Evolutionary conservation across 1,140 invertebrate genomes (phyloP), one percentile per base, ranked within the genome.

Genomic region (Medauroidea extradentata): DNA sequence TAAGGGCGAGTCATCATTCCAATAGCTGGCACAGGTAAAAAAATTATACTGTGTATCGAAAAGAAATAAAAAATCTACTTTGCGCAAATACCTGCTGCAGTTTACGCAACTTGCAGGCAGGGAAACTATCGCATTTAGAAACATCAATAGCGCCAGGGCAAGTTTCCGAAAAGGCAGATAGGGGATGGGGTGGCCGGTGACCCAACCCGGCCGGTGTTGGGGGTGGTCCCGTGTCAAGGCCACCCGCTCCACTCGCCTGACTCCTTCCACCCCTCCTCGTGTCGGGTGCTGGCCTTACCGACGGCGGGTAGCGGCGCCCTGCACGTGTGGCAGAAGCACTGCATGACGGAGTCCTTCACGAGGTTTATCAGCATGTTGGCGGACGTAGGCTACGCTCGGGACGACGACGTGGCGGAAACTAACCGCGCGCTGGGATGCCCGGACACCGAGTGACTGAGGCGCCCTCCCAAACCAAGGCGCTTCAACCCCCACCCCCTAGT

Each of bases 241-340:
- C 29, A 16, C 2, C 13, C 16, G 9, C 4, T 4, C 2, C 46
- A 49, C 46, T 5, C 19, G 9, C 21, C 21, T 8, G 1, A 38
- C n/a, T 19, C 51, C 19, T 18, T 14, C n/a, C 24, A 25, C 25
- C 23, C 29, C 2, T 16, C 9, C 52, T 2, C 29, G 16, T 25
- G 2, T 9, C 27, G 52, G 9, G n/a, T 5, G 3, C 41, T 11
- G 29, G 29, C n/a, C 53, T 55, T 46, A 55, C 53, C 53, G 16
- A 43, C 41, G 23, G 53, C 79, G 65, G 85, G 78, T 63, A 89
- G 78, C 61, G 88, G 88, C 70, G 87, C 87, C 72, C 89, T 85
- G 83, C 90, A 93, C 75, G 88, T 88, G 74, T 90, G 88, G 80
- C 89, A 93, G 79, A 93, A 91, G 81, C 89, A 93, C 81, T 90